Evolutionary conservation across 2,113 vertebrate species (phyloP).

Genomic region (Alouatta palliata): DNA sequence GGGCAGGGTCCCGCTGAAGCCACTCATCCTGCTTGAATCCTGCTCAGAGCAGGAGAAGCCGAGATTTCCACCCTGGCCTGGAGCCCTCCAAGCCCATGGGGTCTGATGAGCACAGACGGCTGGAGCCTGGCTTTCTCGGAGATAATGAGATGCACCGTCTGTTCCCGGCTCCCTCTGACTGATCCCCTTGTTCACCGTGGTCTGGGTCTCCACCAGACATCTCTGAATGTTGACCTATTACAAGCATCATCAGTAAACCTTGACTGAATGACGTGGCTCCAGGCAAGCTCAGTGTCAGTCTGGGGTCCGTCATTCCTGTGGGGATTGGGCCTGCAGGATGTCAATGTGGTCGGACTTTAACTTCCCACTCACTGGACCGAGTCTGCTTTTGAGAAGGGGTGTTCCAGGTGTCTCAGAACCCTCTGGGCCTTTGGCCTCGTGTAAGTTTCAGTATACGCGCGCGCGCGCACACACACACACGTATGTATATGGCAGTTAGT

Average conservation of each 20-base stretch:
- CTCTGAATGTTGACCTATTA: accelerated
- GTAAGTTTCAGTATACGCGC: too few relatives aligned
- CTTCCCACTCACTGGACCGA: neutral
- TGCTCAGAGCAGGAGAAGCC: neutral
- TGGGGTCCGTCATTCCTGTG: neutral
- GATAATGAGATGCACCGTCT: accelerated
- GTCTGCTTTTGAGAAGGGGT: neutral
- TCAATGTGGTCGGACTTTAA: neutral
- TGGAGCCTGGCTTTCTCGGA: neutral
- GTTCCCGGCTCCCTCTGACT: neutral
- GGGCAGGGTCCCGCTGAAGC: neutral
- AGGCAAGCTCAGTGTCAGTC: neutral
- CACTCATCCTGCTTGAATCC: neutral
- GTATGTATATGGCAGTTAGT: neutral
- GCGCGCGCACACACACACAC: too few relatives aligned
- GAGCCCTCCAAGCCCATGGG: neutral
- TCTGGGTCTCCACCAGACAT: accelerated
- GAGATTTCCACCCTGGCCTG: accelerated
- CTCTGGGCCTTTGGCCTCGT: neutral
- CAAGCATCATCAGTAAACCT: accelerated
- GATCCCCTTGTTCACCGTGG: accelerated
- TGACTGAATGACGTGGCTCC: accelerated
- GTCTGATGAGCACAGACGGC: neutral
- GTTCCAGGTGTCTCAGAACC: accelerated
- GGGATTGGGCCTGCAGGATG: accelerated